Conservation (phyloP, 2,113 vertebrate genomes). For the Siniperca chuatsi region DNA sequence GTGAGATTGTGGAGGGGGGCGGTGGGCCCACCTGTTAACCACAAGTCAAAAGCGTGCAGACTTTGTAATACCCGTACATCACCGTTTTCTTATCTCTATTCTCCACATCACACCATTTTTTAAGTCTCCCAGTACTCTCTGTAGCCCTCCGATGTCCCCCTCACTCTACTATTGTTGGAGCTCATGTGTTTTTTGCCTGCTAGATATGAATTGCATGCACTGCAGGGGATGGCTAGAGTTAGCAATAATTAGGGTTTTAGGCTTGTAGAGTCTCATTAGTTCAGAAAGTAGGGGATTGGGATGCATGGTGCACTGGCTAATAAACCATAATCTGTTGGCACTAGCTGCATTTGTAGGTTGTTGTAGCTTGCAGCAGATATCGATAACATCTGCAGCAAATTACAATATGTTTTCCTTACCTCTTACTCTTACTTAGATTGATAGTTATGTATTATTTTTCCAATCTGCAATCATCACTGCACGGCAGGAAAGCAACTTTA, state of each 20-base stretch:
- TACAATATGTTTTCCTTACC: background rate
- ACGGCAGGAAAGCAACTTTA: background rate
- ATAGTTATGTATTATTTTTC: background rate
- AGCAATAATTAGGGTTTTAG: conserved; percentile 63
- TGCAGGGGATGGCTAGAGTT: background rate
- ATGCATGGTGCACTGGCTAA: conserved; percentile 3
- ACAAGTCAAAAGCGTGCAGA: conserved; percentile 62
- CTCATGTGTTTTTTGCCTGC: background rate
- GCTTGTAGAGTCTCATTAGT: conserved; percentile 49
- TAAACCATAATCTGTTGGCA: conserved; percentile 23
- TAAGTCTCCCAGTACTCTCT: conserved; percentile 19
- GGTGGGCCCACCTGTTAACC: conserved; percentile 77
- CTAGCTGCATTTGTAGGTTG: background rate
- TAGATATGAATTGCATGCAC: conserved; percentile 24
- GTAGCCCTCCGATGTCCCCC: conserved; percentile 1
- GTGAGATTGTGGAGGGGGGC: conserved; percentile 19
- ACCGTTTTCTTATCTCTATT: conserved; percentile 29
- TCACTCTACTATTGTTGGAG: conserved; percentile 15
- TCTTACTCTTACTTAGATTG: background rate
- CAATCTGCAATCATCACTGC: background rate
- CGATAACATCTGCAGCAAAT: background rate
- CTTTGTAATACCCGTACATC: conserved; percentile 42
- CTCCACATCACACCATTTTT: background rate
- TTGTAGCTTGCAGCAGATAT: background rate
- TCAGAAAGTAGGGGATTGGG: conserved; percentile 45